Base-by-base conservation (phyloP, 2,797 vertebrate species). In the Eulemur albifrons region DNA sequence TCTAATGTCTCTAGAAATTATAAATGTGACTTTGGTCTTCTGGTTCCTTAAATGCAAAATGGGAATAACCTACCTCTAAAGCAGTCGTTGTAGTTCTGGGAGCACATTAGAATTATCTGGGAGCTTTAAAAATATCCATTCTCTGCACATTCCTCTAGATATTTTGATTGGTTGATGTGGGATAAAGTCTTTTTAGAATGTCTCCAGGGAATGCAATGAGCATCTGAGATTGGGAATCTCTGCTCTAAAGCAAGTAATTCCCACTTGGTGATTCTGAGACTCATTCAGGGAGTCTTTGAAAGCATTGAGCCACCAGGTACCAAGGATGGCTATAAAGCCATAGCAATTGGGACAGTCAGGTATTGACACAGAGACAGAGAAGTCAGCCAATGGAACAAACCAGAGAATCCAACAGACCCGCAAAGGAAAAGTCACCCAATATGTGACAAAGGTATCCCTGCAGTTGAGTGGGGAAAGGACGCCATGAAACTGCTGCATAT, bases 321-420 rank as follows among this genome's bases (percentile, higher is more conserved):
- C 7, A 14, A 15, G 54, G 25, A 32, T 3, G 15, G 45, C 75
- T 54, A 0, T 57, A 30, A 45, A 76, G 59, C n/a, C 27, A 15
- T 5, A 61, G 70, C 2, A 0, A 8, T 5, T 6, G 15, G 67
- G 73, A 38, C 30, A 3, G 2, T n/a, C 30, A 11, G 57, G 18
- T 38, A 15, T 11, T 15, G 59, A 43, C 1, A 35, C 30, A 59
- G 65, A 67, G 35, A 45, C 3, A 21, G 25, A 43, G 11, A 63
- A 10, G 57, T 0, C 1, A 7, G 10, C 2, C 7, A 5, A 4
- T 13, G 45, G 50, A 25, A 30, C 0, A 17, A 27, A 32, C 81
- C 15, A 21, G 75, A 54, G 72, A 79, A 50, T 45, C 63, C 38
- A 57, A 21, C 11, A 61, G 21, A n/a, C 54, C 11, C 27, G 14